A percentile compares a stretch with the other conserved stretches of the same genome.
phyloP scores from a whole-genome alignment of 2,888 invertebrate species.

The Amphipyra berbera region DNA sequence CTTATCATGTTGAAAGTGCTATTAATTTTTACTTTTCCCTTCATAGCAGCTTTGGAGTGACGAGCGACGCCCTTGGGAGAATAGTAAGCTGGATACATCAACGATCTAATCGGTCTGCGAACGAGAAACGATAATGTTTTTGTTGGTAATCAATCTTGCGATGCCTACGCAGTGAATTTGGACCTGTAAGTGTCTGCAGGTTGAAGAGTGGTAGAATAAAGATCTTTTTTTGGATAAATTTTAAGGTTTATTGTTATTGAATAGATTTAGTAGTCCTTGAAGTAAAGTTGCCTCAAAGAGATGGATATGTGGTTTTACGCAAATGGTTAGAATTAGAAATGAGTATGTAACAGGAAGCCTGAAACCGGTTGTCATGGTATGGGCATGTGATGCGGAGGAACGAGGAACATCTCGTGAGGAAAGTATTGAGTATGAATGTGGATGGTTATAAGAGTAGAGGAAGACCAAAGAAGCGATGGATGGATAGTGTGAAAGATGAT shows the following conservation, averaged over 20 bases:
- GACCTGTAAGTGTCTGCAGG: background rate
- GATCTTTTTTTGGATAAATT: background rate
- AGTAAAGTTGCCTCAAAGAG: too few species aligned
- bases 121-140: slow-evolving; percentile 36
- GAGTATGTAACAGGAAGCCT: too few species aligned
- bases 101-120: slow-evolving; percentile 15
- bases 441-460: too few species aligned
- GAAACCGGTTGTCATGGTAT: too few species aligned
- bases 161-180: slow-evolving; percentile 7
- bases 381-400: too few species aligned
- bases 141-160: slow-evolving; percentile 31
- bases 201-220: slow-evolving; percentile 1
- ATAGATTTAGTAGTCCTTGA: too few species aligned
- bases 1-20: background rate
- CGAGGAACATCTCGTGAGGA: too few species aligned
- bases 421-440: too few species aligned
- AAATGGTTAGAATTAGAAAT: too few species aligned
- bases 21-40: background rate
- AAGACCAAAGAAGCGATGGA: too few species aligned
- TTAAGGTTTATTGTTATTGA: background rate
- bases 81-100: slow-evolving; percentile 17
- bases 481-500: too few species aligned
- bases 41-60: slow-evolving; percentile 8
- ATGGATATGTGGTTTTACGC: too few species aligned
- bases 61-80: slow-evolving; percentile 1